A percentile compares a stretch with the other conserved stretches of the same genome.
These are phyloP conservation scores for Odontamblyopus rebecca DNA, from an alignment of 2,797 vertebrate genomes.

Conservation along the genomic window DNA sequence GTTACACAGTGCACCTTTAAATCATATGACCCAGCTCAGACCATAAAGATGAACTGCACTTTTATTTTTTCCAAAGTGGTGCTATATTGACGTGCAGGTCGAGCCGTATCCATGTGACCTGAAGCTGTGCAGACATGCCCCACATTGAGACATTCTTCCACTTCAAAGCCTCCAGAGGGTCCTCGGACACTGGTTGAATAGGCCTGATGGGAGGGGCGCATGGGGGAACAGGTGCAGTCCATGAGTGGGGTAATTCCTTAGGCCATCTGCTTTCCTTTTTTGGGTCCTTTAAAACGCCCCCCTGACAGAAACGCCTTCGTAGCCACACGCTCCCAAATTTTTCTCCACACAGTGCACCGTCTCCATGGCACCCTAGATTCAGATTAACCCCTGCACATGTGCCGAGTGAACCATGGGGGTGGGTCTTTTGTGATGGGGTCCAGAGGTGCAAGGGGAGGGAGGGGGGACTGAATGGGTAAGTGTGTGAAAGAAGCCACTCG, in stretches of 20 bases:
- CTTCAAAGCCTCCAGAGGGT: constrained; percentile 74
- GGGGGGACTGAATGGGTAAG: constrained; percentile 56
- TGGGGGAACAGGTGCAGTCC: constrained; percentile 79
- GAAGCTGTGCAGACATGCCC: constrained; percentile 57
- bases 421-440: constrained; percentile 69
- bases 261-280: constrained; percentile 81
- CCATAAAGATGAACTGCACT: constrained; percentile 47
- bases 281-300: constrained; percentile 64
- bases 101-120: constrained; percentile 54
- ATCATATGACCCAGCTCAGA: not conserved
- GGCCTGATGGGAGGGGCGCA: constrained; percentile 55
- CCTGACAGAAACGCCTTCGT: constrained; percentile 59
- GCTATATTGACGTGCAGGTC: constrained; percentile 28
- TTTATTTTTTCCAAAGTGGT: constrained; percentile 40
- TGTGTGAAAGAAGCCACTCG: constrained; percentile 68
- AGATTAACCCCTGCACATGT: constrained; percentile 80
- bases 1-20: not conserved
- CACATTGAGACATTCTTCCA: constrained; percentile 77
- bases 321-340: constrained; percentile 67
- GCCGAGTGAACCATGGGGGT: constrained; percentile 72
- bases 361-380: constrained; percentile 73
- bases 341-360: constrained; percentile 57
- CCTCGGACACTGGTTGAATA: constrained; percentile 75
- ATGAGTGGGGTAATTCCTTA: constrained; percentile 65
- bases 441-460: constrained; percentile 40